Percentiles rank a stretch among this genome's conserved stretches.
Conservation (phyloP, 2,888 invertebrate species). For the Monopis laevigella region DNA sequence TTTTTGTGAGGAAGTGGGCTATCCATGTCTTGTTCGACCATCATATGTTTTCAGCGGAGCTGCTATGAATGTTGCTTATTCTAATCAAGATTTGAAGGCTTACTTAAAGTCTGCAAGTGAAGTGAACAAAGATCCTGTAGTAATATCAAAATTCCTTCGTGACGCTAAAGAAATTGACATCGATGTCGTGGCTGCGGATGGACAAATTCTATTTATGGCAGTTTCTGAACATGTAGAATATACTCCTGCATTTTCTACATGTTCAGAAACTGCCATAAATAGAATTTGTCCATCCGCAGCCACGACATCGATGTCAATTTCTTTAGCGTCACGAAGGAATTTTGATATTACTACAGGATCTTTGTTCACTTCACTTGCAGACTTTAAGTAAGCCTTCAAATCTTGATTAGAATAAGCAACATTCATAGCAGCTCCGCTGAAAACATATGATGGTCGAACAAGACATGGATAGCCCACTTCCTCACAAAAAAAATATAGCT, state of each 20-base stretch:
- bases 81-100: slow-evolving; percentile 88
- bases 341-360: slow-evolving; percentile 99
- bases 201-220: no score
- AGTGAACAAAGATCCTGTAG: slow-evolving; percentile 97
- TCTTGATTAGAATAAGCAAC: slow-evolving; percentile 94
- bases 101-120: slow-evolving; percentile 93
- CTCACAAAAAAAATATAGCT: slow-evolving; percentile 88
- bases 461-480: slow-evolving; percentile 97
- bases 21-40: slow-evolving; percentile 96
- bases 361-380: slow-evolving; percentile 92
- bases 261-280: slow-evolving; percentile 98
- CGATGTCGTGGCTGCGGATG: slow-evolving; percentile 96
- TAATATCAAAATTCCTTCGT: slow-evolving; percentile 97
- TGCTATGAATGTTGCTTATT: slow-evolving; percentile 98
- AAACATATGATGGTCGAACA: slow-evolving; percentile 96
- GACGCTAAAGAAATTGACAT: slow-evolving; percentile 99
- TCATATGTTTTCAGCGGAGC: slow-evolving; percentile 99
- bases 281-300: slow-evolving; percentile 93
- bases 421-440: slow-evolving; percentile 99
- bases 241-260: slow-evolving; percentile 97
- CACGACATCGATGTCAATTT: slow-evolving; percentile 99
- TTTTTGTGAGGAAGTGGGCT: slow-evolving; percentile 96
- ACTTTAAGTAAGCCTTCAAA: slow-evolving; percentile 90
- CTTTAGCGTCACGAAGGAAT: slow-evolving; percentile 96
- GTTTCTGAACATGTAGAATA: no score